A percentile compares a stretch with the other conserved stretches of the same genome.
Conservation (phyloP, 2,888 invertebrate species). For the Lasioglossum leucozonium region DNA sequence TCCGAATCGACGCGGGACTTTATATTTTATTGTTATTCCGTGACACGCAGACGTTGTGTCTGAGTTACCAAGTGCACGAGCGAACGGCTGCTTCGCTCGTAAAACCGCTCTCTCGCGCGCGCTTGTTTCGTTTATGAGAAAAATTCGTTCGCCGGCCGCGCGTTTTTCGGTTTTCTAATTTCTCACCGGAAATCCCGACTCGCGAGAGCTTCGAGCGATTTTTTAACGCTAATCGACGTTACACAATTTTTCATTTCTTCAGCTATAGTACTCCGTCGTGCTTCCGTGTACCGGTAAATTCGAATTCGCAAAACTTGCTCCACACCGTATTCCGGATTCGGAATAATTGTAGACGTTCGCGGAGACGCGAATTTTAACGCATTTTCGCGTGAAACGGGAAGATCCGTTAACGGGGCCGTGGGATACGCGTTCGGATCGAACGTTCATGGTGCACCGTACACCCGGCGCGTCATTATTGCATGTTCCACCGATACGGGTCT, state of each 20-base stretch:
- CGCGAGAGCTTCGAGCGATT: too few species aligned
- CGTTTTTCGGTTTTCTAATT: background rate
- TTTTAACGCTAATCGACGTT: too few species aligned
- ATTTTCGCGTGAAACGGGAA: too few species aligned
- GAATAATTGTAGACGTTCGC: background rate
- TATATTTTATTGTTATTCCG: slow-evolving; percentile 36
- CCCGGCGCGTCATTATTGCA: background rate
- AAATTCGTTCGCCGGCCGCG: slow-evolving; percentile 38
- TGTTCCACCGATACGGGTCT: background rate
- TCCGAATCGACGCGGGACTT: slow-evolving; percentile 47
- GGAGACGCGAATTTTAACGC: background rate
- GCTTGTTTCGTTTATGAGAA: slow-evolving; percentile 47
- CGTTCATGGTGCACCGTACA: slow-evolving; percentile 1
- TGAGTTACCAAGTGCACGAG: background rate
- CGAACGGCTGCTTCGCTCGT: background rate
- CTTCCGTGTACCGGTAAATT: too few species aligned
- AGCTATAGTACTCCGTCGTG: too few species aligned
- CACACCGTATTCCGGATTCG: background rate
- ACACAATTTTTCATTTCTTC: too few species aligned
- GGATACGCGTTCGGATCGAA: background rate
- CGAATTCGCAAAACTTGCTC: too few species aligned
- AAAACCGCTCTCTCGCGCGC: background rate
- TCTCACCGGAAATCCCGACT: background rate
- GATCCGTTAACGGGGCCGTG: background rate
- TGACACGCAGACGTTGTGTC: slow-evolving; percentile 17